Evolutionary conservation across 2,797 vertebrate species (phyloP).

Genomic region (Mico argentatus): DNA sequence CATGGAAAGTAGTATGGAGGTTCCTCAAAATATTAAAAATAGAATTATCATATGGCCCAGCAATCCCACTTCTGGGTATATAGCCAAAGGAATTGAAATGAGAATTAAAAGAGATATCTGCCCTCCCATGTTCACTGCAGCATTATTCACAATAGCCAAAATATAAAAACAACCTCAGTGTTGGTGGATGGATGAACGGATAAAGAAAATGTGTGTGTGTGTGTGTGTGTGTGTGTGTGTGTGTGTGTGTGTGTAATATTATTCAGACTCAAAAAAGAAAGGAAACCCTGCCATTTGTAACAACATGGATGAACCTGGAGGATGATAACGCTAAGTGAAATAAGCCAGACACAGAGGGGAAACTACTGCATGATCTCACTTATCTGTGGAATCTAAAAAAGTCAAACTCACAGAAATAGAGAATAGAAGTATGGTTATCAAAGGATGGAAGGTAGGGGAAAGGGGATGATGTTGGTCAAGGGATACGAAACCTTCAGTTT

Average conservation of each 20-base stretch:
- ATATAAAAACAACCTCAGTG: background rate
- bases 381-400: background rate
- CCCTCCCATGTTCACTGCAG: background rate
- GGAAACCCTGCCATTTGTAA: background rate
- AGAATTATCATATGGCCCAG: background rate
- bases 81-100: background rate
- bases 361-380: background rate
- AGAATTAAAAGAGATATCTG: background rate
- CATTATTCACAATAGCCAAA: background rate
- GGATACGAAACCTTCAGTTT: background rate
- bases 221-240: background rate
- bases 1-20: background rate
- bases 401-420: background rate
- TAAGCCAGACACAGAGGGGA: background rate
- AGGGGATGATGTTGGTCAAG: background rate
- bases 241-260: background rate
- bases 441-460: background rate
- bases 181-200: background rate
- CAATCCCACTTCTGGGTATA: background rate
- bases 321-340: background rate
- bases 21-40: background rate
- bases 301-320: background rate
- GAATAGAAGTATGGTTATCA: background rate
- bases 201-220: background rate
- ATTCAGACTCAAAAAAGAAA: background rate